These are phyloP conservation scores for Aethes cnicana DNA, from an alignment of 2,888 invertebrate species.

Conservation along the genomic window DNA sequence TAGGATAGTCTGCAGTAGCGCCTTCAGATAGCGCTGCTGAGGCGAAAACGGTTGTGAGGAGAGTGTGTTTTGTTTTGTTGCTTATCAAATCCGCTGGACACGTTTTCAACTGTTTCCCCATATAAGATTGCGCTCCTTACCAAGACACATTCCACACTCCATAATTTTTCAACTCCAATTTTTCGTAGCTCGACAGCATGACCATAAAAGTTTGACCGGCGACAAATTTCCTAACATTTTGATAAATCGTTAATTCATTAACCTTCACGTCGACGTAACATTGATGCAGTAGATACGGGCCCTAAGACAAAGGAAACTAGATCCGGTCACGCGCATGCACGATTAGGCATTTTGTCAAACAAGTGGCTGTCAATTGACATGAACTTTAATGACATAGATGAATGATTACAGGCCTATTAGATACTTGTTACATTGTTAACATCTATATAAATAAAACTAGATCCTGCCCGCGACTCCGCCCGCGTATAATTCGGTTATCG, in stretches of 20 bases:
- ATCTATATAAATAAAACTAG: background rate
- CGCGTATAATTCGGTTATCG: too few relatives aligned
- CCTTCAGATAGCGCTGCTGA: too few relatives aligned
- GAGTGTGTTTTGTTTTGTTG: too few relatives aligned
- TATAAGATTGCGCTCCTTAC: too few relatives aligned
- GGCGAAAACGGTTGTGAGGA: too few relatives aligned
- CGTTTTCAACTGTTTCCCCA: too few relatives aligned
- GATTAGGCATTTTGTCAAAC: constrained; percentile 11
- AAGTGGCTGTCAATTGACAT: background rate
- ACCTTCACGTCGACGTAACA: constrained; percentile 23
- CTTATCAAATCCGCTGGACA: too few relatives aligned
- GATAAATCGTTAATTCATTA: constrained; percentile 25
- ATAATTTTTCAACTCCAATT: background rate
- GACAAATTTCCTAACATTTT: constrained; percentile 22
- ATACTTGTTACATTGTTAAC: background rate
- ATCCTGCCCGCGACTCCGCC: background rate
- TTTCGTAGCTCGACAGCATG: constrained; percentile 1
- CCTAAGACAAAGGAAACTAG: constrained; percentile 23
- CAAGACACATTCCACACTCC: too few relatives aligned
- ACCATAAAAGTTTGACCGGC: background rate
- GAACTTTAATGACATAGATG: background rate
- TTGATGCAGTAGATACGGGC: constrained; percentile 9
- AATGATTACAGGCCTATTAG: background rate
- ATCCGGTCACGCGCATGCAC: constrained; percentile 25
- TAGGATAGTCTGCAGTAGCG: too few relatives aligned